These are phyloP conservation scores for Andricus grossulariae DNA, from an alignment of 1,140 invertebrate species.

Conservation along the genomic window DNA sequence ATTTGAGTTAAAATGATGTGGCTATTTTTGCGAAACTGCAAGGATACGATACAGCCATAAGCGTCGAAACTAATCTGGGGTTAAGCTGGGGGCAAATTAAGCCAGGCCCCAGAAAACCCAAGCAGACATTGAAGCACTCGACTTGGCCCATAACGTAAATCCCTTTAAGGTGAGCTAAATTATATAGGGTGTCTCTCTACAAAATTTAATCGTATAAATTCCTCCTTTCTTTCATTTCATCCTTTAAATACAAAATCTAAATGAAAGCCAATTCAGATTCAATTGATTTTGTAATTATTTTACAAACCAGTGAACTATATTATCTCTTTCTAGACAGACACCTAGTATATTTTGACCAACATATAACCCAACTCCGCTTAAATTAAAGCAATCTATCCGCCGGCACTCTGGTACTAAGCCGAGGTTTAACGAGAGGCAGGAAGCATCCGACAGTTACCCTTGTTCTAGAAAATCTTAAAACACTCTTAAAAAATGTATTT, in stretches of 20 bases:
- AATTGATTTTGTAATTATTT: too few species aligned
- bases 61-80: conserved; percentile 55
- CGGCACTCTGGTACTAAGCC: conserved; percentile 68
- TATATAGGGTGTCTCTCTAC: neutral
- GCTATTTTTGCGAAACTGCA: neutral
- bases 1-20: neutral
- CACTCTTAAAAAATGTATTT: neutral
- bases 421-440: conserved; percentile 65
- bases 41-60: conserved; percentile 32
- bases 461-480: neutral
- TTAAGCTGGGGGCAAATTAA: conserved; percentile 62
- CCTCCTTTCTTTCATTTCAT: too few species aligned
- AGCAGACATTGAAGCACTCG: conserved; percentile 46
- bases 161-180: neutral
- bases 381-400: conserved; percentile 73
- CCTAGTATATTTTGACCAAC: conserved; percentile 54
- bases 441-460: neutral
- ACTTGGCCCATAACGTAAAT: conserved; percentile 65
- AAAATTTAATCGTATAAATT: too few species aligned
- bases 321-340: conserved; percentile 41
- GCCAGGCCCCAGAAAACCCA: conserved; percentile 46
- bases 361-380: conserved; percentile 68
- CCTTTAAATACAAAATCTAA: too few species aligned
- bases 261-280: too few species aligned
- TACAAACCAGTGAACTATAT: too few species aligned